Evolutionary conservation across 1,140 invertebrate genomes (phyloP), one percentile per base, ranked within the genome.

Genomic region (Drosophila bifasciata): DNA sequence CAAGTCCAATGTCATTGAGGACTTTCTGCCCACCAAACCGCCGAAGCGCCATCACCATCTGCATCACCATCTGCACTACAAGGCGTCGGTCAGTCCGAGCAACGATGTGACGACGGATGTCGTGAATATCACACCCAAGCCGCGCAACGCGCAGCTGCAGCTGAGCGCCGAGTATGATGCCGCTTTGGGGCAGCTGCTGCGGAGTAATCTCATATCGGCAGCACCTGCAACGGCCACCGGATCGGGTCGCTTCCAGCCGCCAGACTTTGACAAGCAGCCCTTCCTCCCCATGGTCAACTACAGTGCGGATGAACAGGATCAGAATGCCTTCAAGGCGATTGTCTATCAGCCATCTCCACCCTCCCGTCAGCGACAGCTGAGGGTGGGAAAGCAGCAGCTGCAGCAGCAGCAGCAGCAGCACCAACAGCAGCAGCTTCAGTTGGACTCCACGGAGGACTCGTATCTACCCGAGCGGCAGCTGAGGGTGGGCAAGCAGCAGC

Each of bases 261-360:
- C 93, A 13, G 92, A 94, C 64, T 93, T 93, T 45, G 90, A 92
- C 58, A 92, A 93, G 13, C 93, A 94, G 79, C 93, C 93, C 19
- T 94, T 95, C 80, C 92, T 93, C 57, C 94, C 94, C 5, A 80
- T 90, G 74, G 93, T 94, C 8, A 93, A 94, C 73, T 95, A 95
- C 78, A 94, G 93, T 76, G 93, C 94, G 43, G 93, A 93, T 5
- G 93, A 93, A 62, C 92, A 94, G 66, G 76, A 93, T 17, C 91
- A 92, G 63, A 92, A 93, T 57, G 92, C 93, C 13, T 93, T 93
- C 63, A 93, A 93, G 60, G 92, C 93, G 9, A 92, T 93, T 11
- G 91, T 93, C 0, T 86, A 83, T 39, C 74, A 81, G 64, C 77
- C n/a, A n/a, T n/a, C 69, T 7, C 52, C 25, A 0, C 61, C 3